A percentile compares a stretch with the other conserved stretches of the same genome.
These are phyloP conservation scores for Nannospalax galili DNA, from an alignment of 2,113 vertebrate species.

Conservation along the genomic window DNA sequence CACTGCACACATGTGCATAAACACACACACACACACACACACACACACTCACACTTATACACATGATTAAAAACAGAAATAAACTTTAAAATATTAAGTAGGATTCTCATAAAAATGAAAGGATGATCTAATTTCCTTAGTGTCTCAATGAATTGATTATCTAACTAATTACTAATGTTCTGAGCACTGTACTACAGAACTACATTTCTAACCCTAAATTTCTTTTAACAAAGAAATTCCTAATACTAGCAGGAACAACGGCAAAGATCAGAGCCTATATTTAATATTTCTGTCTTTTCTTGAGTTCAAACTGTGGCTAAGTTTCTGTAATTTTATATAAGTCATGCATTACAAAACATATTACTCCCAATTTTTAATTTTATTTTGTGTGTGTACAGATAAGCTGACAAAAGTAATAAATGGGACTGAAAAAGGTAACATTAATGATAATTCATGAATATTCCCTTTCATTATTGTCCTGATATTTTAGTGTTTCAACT, in stretches of 20 bases:
- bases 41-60: neutral
- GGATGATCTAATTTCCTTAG: neutral
- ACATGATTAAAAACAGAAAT: neutral
- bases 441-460: neutral
- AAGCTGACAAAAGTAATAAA: neutral
- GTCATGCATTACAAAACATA: too few relatives aligned
- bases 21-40: neutral
- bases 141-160: too few relatives aligned
- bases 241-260: neutral
- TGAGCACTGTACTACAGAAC: neutral
- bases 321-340: neutral
- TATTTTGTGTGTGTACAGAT: neutral
- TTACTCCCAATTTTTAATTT: too few relatives aligned
- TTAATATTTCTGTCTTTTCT: neutral
- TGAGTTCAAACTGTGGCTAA: neutral
- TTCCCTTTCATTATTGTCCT: neutral
- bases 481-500: neutral
- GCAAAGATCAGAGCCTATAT: neutral
- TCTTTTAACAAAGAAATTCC: neutral
- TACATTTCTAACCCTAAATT: too few relatives aligned
- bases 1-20: neutral
- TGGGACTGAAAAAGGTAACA: neutral
- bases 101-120: neutral
- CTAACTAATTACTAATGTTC: too few relatives aligned
- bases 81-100: neutral